Percentiles rank a stretch among this genome's conserved stretches.
Evolutionary conservation across 1,140 invertebrate species (phyloP).

Genomic region (Phymastichus coffea): DNA sequence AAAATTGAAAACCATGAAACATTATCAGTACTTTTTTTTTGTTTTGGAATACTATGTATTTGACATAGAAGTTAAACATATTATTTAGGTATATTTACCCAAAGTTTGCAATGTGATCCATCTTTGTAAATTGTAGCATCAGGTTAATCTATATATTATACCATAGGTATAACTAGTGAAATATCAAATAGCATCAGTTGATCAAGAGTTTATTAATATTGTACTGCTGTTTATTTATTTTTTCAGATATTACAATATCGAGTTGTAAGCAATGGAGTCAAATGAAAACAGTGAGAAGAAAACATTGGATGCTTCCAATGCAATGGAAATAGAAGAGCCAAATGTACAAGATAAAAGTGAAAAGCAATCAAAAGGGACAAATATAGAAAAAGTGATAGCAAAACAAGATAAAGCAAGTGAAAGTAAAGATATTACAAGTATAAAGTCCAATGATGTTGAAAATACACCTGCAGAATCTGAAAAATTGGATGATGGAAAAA

Average conservation of each 20-base stretch:
- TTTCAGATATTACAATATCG: conserved; percentile 6
- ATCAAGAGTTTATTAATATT: conserved; percentile 23
- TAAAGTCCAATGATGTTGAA: background rate
- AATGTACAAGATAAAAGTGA: conserved; percentile 9
- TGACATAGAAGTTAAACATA: too few species aligned
- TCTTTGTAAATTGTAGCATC: conserved; percentile 9
- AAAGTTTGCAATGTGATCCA: background rate
- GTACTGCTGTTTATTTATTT: conserved; percentile 1
- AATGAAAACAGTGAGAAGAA: conserved; percentile 15
- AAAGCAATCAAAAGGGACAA: conserved; percentile 1
- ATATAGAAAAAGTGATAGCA: background rate
- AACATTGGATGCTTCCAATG: conserved; percentile 8
- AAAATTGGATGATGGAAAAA: conserved; percentile 21
- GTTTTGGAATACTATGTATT: too few species aligned
- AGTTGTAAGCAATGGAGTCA: conserved; percentile 15
- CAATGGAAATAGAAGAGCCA: conserved; percentile 17
- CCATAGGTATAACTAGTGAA: conserved; percentile 14
- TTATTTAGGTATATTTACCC: background rate
- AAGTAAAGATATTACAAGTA: background rate
- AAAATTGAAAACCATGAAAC: too few species aligned
- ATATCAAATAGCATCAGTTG: conserved; percentile 12
- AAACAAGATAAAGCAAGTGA: conserved; percentile 16
- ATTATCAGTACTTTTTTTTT: too few species aligned
- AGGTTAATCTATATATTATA: conserved; percentile 28
- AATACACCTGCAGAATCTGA: background rate